These are phyloP conservation scores for Megalopta genalis DNA, from an alignment of 1,140 invertebrate genomes.

Conservation along the genomic window DNA sequence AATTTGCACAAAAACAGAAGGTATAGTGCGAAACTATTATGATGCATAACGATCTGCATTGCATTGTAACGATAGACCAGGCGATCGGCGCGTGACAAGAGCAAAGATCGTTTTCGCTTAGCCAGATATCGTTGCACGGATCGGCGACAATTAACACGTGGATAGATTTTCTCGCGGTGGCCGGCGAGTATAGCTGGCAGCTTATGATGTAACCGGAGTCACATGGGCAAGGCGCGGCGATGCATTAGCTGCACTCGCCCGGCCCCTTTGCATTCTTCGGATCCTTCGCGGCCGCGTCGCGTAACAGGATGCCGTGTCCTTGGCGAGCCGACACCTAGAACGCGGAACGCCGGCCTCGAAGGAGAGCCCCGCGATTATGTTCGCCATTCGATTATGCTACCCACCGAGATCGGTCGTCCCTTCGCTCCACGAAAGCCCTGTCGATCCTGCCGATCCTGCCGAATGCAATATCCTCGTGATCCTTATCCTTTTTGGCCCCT, in stretches of 20 bases:
- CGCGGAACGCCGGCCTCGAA: slow-evolving; percentile 9
- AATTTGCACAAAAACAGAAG: too few species aligned
- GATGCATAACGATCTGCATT: too few species aligned
- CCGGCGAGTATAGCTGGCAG: background rate
- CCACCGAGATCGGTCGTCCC: background rate
- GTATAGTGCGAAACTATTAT: too few species aligned
- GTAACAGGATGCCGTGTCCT: slow-evolving; percentile 65
- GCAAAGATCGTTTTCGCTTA: background rate
- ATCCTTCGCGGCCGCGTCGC: slow-evolving; percentile 48
- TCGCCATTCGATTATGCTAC: background rate
- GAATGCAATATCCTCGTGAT: background rate
- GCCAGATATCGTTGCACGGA: background rate
- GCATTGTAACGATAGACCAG: too few species aligned
- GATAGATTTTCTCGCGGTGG: slow-evolving; percentile 1
- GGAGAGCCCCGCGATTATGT: background rate
- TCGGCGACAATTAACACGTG: slow-evolving; percentile 8
- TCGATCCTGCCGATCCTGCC: background rate
- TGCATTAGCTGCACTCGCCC: slow-evolving; percentile 46
- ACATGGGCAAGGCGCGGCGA: slow-evolving; percentile 45
- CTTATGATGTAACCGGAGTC: slow-evolving; percentile 53
- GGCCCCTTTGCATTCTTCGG: slow-evolving; percentile 59
- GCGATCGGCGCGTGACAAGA: background rate
- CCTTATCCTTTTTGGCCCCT: too few species aligned
- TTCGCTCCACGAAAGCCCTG: background rate
- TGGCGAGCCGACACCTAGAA: slow-evolving; percentile 43